Base-by-base conservation (phyloP, 2,888 invertebrate species). In the Bellardia pandia region DNA sequence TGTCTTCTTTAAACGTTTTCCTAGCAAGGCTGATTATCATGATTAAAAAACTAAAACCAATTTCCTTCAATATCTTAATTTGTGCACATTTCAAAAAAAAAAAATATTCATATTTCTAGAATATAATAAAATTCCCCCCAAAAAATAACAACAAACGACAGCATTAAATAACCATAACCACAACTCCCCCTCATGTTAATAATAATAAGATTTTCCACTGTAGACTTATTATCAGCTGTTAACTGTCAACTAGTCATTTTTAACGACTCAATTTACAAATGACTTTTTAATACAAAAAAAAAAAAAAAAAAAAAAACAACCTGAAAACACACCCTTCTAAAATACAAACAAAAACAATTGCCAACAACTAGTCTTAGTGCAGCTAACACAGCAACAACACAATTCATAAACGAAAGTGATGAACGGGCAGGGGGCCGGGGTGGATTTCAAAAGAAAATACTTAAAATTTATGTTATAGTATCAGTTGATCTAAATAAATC, bases 261-360 rank as follows among this genome's bases (percentile, higher is more conserved):
- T 51, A 80, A 85, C 14, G 64, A 66, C 75, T 87, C 78, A 85
- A 78, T 82, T 85, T 87, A 85, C 87, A 84, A 80, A 85, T 85
- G 85, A 87, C 74, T 78, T 87, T 77, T 78, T 64, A 85, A 78
- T 78, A 76, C 2, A 56, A 72, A 45, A 23, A 23, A 23, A 23
- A 23, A 66, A n/a, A 76, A 1, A 56, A 72, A 45, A 23, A 23
- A 23, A 23, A 23, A 66, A n/a, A 66, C n/a, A 8, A 40, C 9
- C 8, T 30, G 8, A 48, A 45, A 8, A 82, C 58, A 75, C 66
- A 58, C 76, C 62, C 56, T 45, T 30, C 16, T 48, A 30, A 23
- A 48, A 48, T 6, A 37, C 37, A 37, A 37, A 51, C 9, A n/a
- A 37, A 62, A 78, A 66, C 42, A 45, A 74, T 69, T 60, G 45